phyloP scores from a whole-genome alignment of 1,140 invertebrate species.

The Panulirus ornatus region DNA sequence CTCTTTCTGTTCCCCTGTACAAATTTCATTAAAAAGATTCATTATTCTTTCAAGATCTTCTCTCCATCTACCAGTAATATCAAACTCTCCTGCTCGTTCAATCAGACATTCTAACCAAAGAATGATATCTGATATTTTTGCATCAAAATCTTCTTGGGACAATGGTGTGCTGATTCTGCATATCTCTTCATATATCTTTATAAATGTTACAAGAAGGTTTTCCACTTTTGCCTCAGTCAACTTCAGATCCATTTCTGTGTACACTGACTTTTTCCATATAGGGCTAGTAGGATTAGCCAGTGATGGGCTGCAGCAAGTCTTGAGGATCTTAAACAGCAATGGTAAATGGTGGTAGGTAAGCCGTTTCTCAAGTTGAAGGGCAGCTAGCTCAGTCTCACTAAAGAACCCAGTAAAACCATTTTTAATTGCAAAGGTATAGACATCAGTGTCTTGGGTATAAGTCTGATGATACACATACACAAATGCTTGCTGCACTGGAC shows the following conservation, averaged over 20 bases:
- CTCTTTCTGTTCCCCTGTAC: neutral
- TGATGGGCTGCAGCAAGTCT: slow-evolving; percentile 3
- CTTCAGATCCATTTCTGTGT: neutral
- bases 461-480: slow-evolving; percentile 41
- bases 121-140: neutral
- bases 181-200: slow-evolving; percentile 2
- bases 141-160: neutral
- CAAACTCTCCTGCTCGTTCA: slow-evolving; percentile 11
- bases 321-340: slow-evolving; percentile 17
- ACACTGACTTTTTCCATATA: neutral
- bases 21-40: neutral
- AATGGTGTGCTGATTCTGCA: neutral
- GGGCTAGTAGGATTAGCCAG: neutral
- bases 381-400: neutral
- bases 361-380: neutral
- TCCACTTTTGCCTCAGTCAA: neutral
- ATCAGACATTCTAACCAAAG: slow-evolving; percentile 14
- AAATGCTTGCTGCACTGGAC: slow-evolving; percentile 24
- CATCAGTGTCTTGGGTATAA: slow-evolving; percentile 10
- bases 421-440: neutral
- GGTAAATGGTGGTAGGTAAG: neutral
- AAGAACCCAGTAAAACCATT: neutral
- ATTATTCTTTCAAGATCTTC: neutral
- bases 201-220: neutral
- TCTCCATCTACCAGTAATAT: slow-evolving; percentile 19